These are phyloP conservation scores for Pyrochroa serraticornis DNA, from an alignment of 2,888 invertebrate species.

Conservation along the genomic window DNA sequence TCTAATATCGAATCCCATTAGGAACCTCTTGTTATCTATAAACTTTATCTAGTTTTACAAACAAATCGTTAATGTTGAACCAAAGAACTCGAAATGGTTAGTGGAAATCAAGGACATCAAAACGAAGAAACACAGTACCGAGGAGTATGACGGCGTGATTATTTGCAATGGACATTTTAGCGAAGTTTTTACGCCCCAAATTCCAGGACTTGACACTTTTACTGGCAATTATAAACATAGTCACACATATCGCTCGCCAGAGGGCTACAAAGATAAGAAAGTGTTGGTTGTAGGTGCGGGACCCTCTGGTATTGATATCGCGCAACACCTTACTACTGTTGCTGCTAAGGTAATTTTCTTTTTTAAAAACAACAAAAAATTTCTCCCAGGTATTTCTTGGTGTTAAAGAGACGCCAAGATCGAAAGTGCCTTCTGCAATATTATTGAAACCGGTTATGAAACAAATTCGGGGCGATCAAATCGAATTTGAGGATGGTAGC, in stretches of 20 bases:
- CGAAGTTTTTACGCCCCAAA: too few relatives aligned
- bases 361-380: not conserved
- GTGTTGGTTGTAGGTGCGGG: slow-evolving; percentile 87
- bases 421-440: slow-evolving; percentile 58
- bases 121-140: too few relatives aligned
- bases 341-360: slow-evolving; percentile 51
- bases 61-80: too few relatives aligned
- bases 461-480: slow-evolving; percentile 59
- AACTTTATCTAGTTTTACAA: not conserved
- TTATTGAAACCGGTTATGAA: slow-evolving; percentile 64
- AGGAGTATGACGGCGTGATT: too few relatives aligned
- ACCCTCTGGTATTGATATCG: slow-evolving; percentile 83
- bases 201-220: slow-evolving; percentile 67
- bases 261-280: slow-evolving; percentile 67
- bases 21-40: not conserved
- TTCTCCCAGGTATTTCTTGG: slow-evolving; percentile 48
- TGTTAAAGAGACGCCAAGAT: slow-evolving; percentile 33
- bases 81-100: too few relatives aligned
- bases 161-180: too few relatives aligned
- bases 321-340: slow-evolving; percentile 69
- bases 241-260: slow-evolving; percentile 80
- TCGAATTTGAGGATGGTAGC: slow-evolving; percentile 66
- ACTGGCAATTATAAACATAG: slow-evolving; percentile 71
- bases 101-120: too few relatives aligned
- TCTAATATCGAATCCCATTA: not conserved